Percentiles rank a stretch among this genome's conserved stretches.
phyloP scores from a whole-genome alignment of 1,140 invertebrate species.

The Temnothorax nylanderi region DNA sequence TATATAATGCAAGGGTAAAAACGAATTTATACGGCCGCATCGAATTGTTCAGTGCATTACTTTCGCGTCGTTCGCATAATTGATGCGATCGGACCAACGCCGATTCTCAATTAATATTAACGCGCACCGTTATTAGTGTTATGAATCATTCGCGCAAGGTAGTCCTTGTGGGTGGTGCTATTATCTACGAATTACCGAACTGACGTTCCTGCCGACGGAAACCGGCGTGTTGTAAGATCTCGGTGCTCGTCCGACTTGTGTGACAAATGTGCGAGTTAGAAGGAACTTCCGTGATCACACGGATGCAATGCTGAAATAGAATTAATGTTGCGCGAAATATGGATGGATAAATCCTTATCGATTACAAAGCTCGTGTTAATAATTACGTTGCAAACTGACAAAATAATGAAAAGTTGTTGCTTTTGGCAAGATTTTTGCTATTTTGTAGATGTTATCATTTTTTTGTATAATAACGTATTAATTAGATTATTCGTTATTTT shows the following conservation, averaged over 20 bases:
- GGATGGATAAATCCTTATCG: conserved; percentile 1
- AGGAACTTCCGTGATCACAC: conserved; percentile 18
- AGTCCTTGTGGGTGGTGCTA: conserved; percentile 25
- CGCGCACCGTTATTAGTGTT: conserved; percentile 50
- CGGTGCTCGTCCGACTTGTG: neutral
- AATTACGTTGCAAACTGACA: neutral
- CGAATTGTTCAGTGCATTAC: conserved; percentile 71
- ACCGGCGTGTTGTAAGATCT: conserved; percentile 38
- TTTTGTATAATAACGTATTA: neutral
- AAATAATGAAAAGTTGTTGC: neutral
- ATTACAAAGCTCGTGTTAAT: neutral
- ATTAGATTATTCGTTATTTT: neutral
- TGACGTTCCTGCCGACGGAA: conserved; percentile 27
- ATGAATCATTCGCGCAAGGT: conserved; percentile 60
- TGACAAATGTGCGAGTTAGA: conserved; percentile 36
- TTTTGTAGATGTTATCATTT: neutral
- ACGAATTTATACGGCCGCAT: conserved; percentile 70
- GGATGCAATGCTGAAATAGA: conserved; percentile 4
- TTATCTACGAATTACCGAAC: conserved; percentile 54
- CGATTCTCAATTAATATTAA: conserved; percentile 74
- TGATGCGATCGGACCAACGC: conserved; percentile 60
- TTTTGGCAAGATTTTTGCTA: neutral
- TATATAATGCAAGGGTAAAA: conserved; percentile 72
- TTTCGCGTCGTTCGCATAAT: conserved; percentile 69
- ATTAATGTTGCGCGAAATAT: conserved; percentile 6